Conservation (phyloP, 2,113 vertebrate genomes). For the Siniperca chuatsi region DNA sequence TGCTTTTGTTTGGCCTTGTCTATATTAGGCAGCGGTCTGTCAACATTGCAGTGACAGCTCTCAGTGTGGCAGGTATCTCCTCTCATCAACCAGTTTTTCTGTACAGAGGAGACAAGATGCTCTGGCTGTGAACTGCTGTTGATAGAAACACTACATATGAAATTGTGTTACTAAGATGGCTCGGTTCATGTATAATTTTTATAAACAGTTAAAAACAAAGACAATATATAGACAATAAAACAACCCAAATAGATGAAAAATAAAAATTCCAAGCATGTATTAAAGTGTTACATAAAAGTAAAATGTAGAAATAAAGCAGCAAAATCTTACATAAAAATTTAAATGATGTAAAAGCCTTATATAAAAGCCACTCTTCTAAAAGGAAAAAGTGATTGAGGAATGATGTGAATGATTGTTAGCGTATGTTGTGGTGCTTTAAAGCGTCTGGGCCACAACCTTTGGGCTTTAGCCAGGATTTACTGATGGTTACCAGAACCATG, state of each 20-base stretch:
- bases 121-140: neutral
- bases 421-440: constrained; percentile 16
- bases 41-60: constrained; percentile 52
- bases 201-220: neutral
- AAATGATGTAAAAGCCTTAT: neutral
- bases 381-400: constrained; percentile 22
- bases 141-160: constrained; percentile 4
- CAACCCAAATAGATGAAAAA: neutral
- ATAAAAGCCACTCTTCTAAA: neutral
- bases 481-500: constrained; percentile 22
- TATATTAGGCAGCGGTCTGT: constrained; percentile 65
- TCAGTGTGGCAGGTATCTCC: constrained; percentile 39
- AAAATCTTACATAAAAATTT: neutral
- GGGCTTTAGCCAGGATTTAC: constrained; percentile 22
- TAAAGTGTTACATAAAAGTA: neutral
- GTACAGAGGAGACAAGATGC: constrained; percentile 26
- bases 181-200: neutral
- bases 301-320: neutral
- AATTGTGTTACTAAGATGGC: neutral
- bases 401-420: constrained; percentile 21
- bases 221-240: neutral
- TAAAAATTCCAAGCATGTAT: neutral
- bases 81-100: constrained; percentile 38
- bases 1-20: constrained; percentile 71
- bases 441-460: constrained; percentile 12